A percentile compares a stretch with the other conserved stretches of the same genome.
These are phyloP conservation scores for Glomeris maerens DNA, from an alignment of 1,140 invertebrate genomes.

Conservation along the genomic window DNA sequence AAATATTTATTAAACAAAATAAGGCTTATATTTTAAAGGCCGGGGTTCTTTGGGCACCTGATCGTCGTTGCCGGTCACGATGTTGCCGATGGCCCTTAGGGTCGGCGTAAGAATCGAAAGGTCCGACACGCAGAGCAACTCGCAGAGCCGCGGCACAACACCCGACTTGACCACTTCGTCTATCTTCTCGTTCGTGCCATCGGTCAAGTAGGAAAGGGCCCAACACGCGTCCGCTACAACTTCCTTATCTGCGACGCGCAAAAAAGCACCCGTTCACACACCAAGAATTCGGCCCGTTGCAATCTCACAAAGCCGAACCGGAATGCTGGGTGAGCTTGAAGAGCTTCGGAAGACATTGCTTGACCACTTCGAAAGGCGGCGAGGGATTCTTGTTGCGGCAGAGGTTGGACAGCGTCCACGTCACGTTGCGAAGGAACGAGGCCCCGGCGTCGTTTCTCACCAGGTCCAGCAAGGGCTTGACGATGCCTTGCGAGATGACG, in stretches of 20 bases:
- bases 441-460: conserved; percentile 41
- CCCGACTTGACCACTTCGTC: conserved; percentile 58
- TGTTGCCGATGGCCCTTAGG: conserved; percentile 70
- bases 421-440: conserved; percentile 46
- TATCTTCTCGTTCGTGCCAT: conserved; percentile 86
- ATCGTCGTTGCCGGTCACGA: conserved; percentile 64
- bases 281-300: no score
- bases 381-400: conserved; percentile 83
- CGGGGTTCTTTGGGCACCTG: conserved; percentile 35
- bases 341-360: conserved; percentile 64
- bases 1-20: conserved; percentile 3
- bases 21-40: neutral
- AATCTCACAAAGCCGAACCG: conserved; percentile 43
- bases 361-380: conserved; percentile 57
- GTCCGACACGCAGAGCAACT: conserved; percentile 53
- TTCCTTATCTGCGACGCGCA: neutral
- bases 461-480: conserved; percentile 49
- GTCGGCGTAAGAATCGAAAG: conserved; percentile 74
- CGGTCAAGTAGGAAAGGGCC: conserved; percentile 91
- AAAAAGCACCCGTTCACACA: conserved; percentile 9
- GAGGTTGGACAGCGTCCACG: conserved; percentile 85
- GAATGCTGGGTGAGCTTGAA: conserved; percentile 56
- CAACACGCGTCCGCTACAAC: conserved; percentile 77
- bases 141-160: conserved; percentile 58
- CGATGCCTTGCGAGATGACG: conserved; percentile 47